These are phyloP conservation scores for Serilophus lunatus DNA, from an alignment of 2,113 vertebrate species.

Conservation along the genomic window DNA sequence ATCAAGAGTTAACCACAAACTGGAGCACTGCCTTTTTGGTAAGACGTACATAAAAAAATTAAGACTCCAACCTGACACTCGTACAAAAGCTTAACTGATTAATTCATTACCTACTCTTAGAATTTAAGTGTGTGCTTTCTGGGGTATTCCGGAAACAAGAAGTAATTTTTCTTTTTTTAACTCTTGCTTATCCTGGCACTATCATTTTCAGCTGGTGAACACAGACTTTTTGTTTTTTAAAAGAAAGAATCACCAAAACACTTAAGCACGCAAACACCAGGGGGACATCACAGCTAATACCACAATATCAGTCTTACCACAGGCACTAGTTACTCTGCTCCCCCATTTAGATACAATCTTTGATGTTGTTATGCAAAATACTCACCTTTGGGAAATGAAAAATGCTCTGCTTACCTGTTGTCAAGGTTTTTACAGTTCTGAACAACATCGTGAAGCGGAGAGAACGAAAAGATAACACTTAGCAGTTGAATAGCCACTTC, in stretches of 20 bases:
- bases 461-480: conserved; percentile 78
- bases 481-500: conserved; percentile 81
- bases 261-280: neutral
- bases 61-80: neutral
- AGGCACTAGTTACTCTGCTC: neutral
- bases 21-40: neutral
- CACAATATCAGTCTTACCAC: neutral
- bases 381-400: neutral
- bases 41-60: neutral
- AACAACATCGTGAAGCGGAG: conserved; percentile 72
- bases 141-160: neutral
- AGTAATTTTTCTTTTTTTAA: neutral
- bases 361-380: neutral
- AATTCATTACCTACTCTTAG: neutral
- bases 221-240: neutral
- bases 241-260: neutral
- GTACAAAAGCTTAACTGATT: neutral
- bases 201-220: neutral
- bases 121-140: neutral
- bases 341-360: neutral
- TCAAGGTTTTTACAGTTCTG: conserved; percentile 73
- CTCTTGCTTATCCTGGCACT: neutral
- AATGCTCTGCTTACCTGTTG: conserved; percentile 73
- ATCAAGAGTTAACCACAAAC: neutral
- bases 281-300: neutral